Evolutionary conservation across 2,888 invertebrate genomes (phyloP), one percentile per base, ranked within the genome.

Genomic region (Patella pellucida): DNA sequence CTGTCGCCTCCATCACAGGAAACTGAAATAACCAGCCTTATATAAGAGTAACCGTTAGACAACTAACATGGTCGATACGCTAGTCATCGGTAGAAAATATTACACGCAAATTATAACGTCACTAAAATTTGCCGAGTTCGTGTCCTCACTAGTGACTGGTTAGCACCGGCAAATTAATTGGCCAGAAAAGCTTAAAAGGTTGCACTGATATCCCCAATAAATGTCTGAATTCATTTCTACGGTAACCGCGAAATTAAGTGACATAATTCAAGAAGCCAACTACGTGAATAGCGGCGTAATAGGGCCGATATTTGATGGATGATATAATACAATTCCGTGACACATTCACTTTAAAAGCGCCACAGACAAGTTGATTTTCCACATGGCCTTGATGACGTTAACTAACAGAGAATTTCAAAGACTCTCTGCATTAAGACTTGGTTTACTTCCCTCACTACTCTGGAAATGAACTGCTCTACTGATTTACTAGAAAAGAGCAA

Each of bases 201-300:
- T 19, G 11, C 23, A 23, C 62, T 62, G 19, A 62, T 62, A 19
- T 12, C 62, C 19, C 62, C 19, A 62, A 62, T 23, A 62, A 62
- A 23, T 23, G 19, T 23, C 62, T 19, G 23, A 62, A 23, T 62
- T 23, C 62, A 62, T 23, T 62, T 62, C 19, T 62, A 62, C 23
- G 62, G 62, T 23, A 14, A 23, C 19, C 23, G 23, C 23, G 9
- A 62, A 62, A 62, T 62, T 62, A 23, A 62, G 23, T 62, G 62
- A 62, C 23, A 62, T 62, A 62, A 62, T 62, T 62, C 23, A 62
- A 23, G 62, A 62, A 62, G 62, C 62, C 62, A 62, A 62, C 62
- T 62, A 14, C 23, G 62, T 62, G 62, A 62, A 62, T 62, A 62
- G 62, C 11, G 62, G 2, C 19, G 62, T 62, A 62, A 62, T 62